Percentiles rank a stretch among this genome's conserved stretches.
phyloP scores from a whole-genome alignment of 2,888 invertebrate species.

The Netelia virgata region DNA sequence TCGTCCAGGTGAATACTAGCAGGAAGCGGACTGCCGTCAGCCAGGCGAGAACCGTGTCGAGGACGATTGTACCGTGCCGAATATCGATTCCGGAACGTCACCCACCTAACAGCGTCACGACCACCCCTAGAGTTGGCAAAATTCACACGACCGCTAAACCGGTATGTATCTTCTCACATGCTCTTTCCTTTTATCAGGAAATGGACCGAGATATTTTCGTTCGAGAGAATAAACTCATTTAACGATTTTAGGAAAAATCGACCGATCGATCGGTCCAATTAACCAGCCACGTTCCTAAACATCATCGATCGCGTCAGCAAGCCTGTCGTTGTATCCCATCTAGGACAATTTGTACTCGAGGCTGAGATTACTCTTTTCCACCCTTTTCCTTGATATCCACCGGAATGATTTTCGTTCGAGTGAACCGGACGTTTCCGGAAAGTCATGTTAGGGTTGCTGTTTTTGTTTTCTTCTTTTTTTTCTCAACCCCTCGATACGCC shows the following conservation, averaged over 20 bases:
- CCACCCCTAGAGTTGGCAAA: constrained; percentile 6
- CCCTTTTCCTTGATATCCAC: not conserved
- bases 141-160: constrained; percentile 1
- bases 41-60: constrained; percentile 39
- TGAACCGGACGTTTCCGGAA: not conserved
- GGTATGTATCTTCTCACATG: not conserved
- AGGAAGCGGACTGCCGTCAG: constrained; percentile 25
- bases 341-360: not conserved
- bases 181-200: not conserved
- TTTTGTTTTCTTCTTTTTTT: not conserved
- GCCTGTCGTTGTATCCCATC: not conserved
- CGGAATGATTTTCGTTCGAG: not conserved
- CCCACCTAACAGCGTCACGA: constrained; percentile 4
- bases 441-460: not conserved
- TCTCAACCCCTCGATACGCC: not conserved
- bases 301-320: not conserved
- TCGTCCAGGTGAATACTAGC: constrained; percentile 39
- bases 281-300: not conserved
- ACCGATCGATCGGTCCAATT: not conserved
- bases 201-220: not conserved
- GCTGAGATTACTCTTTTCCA: not conserved
- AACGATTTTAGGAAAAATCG: not conserved
- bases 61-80: constrained; percentile 45
- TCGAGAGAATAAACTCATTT: not conserved
- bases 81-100: constrained; percentile 43